Base-by-base conservation (phyloP, 2,113 vertebrate species). In the Thryonomys swinderianus region DNA sequence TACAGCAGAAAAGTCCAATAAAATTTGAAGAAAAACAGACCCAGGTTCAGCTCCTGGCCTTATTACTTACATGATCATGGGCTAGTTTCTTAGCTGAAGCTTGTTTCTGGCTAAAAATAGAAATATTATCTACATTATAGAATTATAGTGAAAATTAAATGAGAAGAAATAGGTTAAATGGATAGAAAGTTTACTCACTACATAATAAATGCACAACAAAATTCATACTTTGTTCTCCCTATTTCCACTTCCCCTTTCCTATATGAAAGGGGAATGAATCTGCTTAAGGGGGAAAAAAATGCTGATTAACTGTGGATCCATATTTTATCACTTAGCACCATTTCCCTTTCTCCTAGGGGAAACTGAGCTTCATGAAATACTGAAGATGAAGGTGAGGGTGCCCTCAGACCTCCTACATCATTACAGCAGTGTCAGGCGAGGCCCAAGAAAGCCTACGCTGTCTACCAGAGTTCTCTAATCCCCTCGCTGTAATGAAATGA, bases 61-160 rank as follows among this genome's bases (percentile, higher is more conserved):
- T 85, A 66, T 48, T 55, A 61, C 61, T 92, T 78, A 2, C 9
- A 67, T 79, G 16, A 53, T 34, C 25, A 23, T 67, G 59, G 62
- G 64, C 27, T 76, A 67, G 32, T 94, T 92, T 87, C 81, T 96
- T 61, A 91, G n/a, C 69, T n/a, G 85, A 23, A 81, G 34, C 34
- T 82, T 82, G 25, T 79, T 94, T 93, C 66, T 88, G 45, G 51
- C 16, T 51, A 4, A 97, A n/a, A 91, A n/a, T 76, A 45, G 53
- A 51, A 69, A 7, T 37, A 85, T 55, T 73, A 57, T 45, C 51
- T 96, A 74, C 34, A 37, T n/a, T 0, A 27, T 0, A 45, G 32
- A 48, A 42, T 7, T 71, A 3, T 27, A 64, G 11, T 40, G 64
- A 89, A 76, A 53, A 93, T 73, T 53, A 87, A 85, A 82, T 88